Base-by-base conservation (phyloP, 1,140 invertebrate species). In the Camponotus vicinus region DNA sequence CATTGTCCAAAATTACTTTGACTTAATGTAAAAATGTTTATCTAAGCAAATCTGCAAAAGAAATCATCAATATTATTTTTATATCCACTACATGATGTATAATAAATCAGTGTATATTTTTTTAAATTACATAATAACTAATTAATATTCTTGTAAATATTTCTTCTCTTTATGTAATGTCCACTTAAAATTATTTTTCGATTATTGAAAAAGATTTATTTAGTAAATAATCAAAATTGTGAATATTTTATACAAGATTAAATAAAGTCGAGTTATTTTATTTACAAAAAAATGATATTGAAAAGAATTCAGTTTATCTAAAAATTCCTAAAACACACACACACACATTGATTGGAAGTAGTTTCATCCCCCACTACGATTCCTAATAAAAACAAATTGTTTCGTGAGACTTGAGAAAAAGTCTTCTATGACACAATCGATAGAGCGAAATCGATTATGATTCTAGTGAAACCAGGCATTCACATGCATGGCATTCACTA, bases 371-470 rank as follows among this genome's bases (percentile, higher is more conserved):
- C 7, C 27, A 18, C 40, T 73, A 61, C 42, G 27, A 83, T 63
- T 40, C 27, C 18, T 27, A 49, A 45, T 73, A 45, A 83, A 83
- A 83, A 57, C 6, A 40, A 61, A 83, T 8, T 13, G 4, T 75
- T 80, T 61, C 37, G 49, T 0, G 67, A 61, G 37, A 73, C 67
- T 59, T 83, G 69, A 32, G 34, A 77, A 88, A 76, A 67, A 79
- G 6, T 69, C 64, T 82, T 86, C 66, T 71, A 86, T 59, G 59
- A 64, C 63, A 18, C n/a, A 57, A 89, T 78, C 88, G 66, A 87
- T 70, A 73, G 40, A 86, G 77, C 86, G 82, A 76, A 86, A 89
- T 86, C 77, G 66, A 88, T 77, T 18, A 27, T 69, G 40, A 32
- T 69, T 82, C 78, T 55, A 37, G 37, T 40, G 66, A 55, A 42